Evolutionary conservation across 2,797 vertebrate species (phyloP), one percentile per base, ranked within the genome.

Genomic region (Gobionotothen gibberifrons): DNA sequence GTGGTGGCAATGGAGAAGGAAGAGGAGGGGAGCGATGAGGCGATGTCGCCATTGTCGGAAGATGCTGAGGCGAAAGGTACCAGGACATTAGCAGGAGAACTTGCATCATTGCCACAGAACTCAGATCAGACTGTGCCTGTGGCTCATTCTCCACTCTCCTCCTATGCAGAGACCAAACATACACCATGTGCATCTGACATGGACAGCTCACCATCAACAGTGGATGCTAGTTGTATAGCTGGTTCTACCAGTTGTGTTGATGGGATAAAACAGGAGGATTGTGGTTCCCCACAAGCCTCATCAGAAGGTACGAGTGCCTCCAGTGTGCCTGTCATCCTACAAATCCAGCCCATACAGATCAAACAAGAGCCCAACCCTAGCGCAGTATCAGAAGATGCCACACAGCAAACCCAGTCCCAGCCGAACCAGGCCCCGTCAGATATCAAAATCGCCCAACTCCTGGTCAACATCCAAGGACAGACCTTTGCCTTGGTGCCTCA

Each of bases 401-500:
- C 59, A 16, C 87, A 79, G 71, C 87, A 81, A 66, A 16, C 72
- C 39, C 68, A 92, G 43, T 89, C 64, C 16, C 87, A 81, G 63
- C 57, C 62, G 55, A 29, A 39, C 9, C 81, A 86, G 75, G 62
- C 85, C 40, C n/a, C 89, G 17, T 95, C 97, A 9, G 96, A 97
- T 60, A 95, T 99, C 89, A 98, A 97, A 95, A 96, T 99, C 43
- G 92, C 98, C 44, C 98, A 99, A 92, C 96, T 99, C 75, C 92
- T 99, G 39, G 96, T 99, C 87, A 99, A 96, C 91, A 99, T 99
- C 88, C 98, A 99, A 95, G 98, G 98, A 36, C 98, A 99, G 90
- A 99, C 97, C 3, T 99, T 98, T 65, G 96, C 97, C 17, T 94
- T 99, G 72, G 97, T 99, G 90, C 98, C 98, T 78, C 98, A 99